Evolutionary conservation across 1,140 invertebrate genomes (phyloP).

Genomic region (Dolichoris vasculosae): DNA sequence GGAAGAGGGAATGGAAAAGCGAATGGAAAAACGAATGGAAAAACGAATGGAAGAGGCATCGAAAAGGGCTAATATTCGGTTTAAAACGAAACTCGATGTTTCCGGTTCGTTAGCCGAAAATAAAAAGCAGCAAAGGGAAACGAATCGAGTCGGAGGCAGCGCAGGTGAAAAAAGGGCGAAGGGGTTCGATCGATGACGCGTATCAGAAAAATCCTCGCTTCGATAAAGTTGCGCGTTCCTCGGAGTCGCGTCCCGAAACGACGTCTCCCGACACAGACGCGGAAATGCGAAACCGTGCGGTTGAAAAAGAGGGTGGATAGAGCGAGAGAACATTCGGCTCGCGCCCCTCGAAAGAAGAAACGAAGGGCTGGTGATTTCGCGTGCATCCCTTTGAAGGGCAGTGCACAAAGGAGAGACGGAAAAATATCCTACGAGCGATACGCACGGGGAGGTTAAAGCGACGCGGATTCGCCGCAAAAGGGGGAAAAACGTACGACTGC

Average conservation of each 20-base stretch:
- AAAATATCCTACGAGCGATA: slow-evolving; percentile 8
- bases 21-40: no score
- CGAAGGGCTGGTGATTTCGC: neutral
- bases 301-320: no score
- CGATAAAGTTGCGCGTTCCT: no score
- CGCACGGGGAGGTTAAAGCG: neutral
- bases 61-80: neutral
- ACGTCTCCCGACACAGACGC: no score
- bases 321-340: neutral
- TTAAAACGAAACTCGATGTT: neutral
- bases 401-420: slow-evolving; percentile 7
- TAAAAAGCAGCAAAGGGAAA: neutral
- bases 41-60: neutral
- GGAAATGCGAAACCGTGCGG: no score
- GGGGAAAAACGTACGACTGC: neutral
- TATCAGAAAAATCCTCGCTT: no score
- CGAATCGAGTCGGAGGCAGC: neutral
- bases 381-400: slow-evolving; percentile 22
- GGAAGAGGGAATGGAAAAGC: neutral
- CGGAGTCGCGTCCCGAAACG: no score
- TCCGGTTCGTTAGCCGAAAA: neutral
- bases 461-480: neutral
- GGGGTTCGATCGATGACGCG: no score
- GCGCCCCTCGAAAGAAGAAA: no score
- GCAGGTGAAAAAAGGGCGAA: neutral